Percentiles rank a stretch among this genome's conserved stretches.
These are phyloP conservation scores for Drosophila kanapiae DNA, from an alignment of 1,140 invertebrate species.

Conservation along the genomic window DNA sequence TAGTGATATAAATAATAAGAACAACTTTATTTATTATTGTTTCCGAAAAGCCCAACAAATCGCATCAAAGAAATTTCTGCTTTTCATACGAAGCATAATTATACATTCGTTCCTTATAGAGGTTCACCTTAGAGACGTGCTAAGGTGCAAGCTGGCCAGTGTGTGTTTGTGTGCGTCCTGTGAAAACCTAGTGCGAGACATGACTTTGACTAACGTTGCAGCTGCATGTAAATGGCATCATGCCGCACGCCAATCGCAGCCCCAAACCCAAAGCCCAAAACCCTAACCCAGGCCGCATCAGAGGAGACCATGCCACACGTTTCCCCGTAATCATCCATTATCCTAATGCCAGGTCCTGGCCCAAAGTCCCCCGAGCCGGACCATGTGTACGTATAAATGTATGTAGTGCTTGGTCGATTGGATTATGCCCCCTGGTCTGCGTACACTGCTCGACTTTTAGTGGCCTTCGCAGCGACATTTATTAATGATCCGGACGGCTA, in stretches of 20 bases:
- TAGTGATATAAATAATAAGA: too few relatives aligned
- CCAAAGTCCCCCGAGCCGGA: conserved; percentile 54
- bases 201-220: conserved; percentile 81
- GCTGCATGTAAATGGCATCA: conserved; percentile 79
- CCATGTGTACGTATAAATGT: conserved; percentile 20
- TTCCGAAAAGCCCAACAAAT: too few relatives aligned
- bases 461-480: conserved; percentile 58
- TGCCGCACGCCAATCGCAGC: conserved; percentile 47
- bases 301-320: conserved; percentile 62
- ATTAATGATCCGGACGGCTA: conserved; percentile 64
- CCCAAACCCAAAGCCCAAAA: neutral
- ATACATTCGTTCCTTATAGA: neutral
- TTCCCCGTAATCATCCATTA: conserved; percentile 81
- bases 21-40: too few relatives aligned
- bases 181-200: conserved; percentile 65
- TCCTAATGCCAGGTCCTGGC: conserved; percentile 77
- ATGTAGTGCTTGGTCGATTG: conserved; percentile 55
- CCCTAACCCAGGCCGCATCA: conserved; percentile 7
- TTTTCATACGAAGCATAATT: neutral
- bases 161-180: conserved; percentile 34
- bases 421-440: conserved; percentile 68
- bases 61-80: too few relatives aligned
- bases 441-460: conserved; percentile 47
- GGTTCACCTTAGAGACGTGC: conserved; percentile 13
- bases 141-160: conserved; percentile 18